phyloP scores from a whole-genome alignment of 2,888 invertebrate species.

The Pristionchus maxplancki region DNA sequence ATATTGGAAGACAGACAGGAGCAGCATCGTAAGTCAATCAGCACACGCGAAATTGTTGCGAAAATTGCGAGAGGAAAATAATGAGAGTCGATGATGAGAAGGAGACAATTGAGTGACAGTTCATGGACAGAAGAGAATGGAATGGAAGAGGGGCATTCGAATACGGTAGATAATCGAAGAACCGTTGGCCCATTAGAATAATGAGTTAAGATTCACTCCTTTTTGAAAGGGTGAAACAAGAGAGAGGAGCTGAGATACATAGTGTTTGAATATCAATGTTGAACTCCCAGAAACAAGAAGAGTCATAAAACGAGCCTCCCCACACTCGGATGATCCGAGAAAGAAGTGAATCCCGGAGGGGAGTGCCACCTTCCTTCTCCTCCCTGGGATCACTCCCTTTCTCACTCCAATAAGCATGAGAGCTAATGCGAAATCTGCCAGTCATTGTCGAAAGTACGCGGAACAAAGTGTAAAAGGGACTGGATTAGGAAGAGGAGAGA shows the following conservation, averaged over 20 bases:
- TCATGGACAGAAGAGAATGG: slow-evolving; percentile 18
- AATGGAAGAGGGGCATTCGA: not conserved
- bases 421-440: not conserved
- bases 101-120: slow-evolving; percentile 38
- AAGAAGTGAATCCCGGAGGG: not conserved
- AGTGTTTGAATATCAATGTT: no score
- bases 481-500: slow-evolving; percentile 11
- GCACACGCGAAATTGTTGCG: slow-evolving; percentile 28
- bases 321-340: no score
- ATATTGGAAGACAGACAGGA: not conserved
- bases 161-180: slow-evolving; percentile 4
- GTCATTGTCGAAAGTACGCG: slow-evolving; percentile 17
- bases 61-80: slow-evolving; percentile 22
- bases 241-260: no score
- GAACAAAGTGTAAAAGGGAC: slow-evolving; percentile 35
- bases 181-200: no score
- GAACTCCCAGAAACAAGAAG: not conserved
- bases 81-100: not conserved
- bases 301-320: not conserved
- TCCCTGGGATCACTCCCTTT: not conserved
- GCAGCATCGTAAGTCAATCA: slow-evolving; percentile 36
- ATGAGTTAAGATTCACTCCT: not conserved
- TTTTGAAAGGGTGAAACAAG: no score
- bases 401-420: not conserved
- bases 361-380: not conserved